Conservation (phyloP, 2,888 invertebrate genomes). For the Diarsia dahlii region DNA sequence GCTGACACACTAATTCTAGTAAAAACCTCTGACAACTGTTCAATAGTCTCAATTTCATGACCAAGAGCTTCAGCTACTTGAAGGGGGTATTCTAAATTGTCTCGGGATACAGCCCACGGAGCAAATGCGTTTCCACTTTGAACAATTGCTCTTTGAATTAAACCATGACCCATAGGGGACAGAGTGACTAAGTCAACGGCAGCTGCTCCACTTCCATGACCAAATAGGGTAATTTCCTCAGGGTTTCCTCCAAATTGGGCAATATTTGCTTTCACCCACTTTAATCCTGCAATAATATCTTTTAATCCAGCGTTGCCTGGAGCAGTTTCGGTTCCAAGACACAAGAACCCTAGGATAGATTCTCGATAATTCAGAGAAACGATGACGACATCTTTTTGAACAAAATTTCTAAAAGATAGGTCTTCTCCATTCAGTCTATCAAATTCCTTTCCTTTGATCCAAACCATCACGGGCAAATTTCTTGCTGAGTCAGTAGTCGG, state of each 20-base stretch:
- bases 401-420: conserved; percentile 91
- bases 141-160: conserved; percentile 82
- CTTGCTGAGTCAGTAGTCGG: conserved; percentile 67
- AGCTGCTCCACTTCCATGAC: conserved; percentile 95
- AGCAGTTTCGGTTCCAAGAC: conserved; percentile 90
- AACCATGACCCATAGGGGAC: conserved; percentile 79
- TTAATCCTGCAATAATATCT: conserved; percentile 95
- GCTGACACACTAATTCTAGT: conserved; percentile 80
- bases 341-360: conserved; percentile 93
- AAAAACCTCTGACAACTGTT: conserved; percentile 79
- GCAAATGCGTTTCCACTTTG: conserved; percentile 86
- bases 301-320: conserved; percentile 97
- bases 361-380: conserved; percentile 93
- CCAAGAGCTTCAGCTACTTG: conserved; percentile 84
- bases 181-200: conserved; percentile 84
- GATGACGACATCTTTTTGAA: conserved; percentile 92
- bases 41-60: conserved; percentile 74
- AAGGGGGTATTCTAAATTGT: conserved; percentile 83
- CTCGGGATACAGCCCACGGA: conserved; percentile 86
- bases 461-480: conserved; percentile 83
- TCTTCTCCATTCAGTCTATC: conserved; percentile 75
- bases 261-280: conserved; percentile 94
- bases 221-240: conserved; percentile 94
- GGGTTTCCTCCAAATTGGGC: conserved; percentile 95
- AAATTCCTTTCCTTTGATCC: conserved; percentile 86